These are phyloP conservation scores for Mythimna pallens DNA, from an alignment of 2,888 invertebrate species.

Conservation along the genomic window DNA sequence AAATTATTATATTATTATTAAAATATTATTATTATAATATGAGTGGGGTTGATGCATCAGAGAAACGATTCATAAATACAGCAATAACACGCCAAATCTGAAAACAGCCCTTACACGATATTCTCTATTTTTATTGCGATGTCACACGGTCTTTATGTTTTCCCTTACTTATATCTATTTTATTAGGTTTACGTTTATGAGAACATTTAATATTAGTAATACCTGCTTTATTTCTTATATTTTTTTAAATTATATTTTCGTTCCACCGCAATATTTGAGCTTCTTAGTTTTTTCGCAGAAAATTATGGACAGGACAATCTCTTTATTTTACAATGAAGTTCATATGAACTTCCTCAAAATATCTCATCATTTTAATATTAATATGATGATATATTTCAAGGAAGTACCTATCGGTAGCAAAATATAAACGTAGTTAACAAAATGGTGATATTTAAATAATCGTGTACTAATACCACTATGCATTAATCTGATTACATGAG, in stretches of 20 bases:
- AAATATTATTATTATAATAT: neutral
- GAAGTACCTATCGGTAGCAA: neutral
- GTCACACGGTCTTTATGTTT: conserved; percentile 20
- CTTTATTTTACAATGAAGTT: neutral
- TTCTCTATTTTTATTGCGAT: conserved; percentile 45
- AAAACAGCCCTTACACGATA: conserved; percentile 3
- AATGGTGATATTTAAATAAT: neutral
- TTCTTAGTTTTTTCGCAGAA: neutral
- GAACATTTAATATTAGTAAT: conserved; percentile 6
- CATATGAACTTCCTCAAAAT: no score
- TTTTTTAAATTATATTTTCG: neutral
- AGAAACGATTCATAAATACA: neutral
- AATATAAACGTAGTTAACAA: neutral
- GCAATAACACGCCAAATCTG: neutral
- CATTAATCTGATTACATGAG: conserved; percentile 11
- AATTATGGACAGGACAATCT: neutral
- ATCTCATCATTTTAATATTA: no score
- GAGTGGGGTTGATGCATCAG: no score
- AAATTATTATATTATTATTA: no score
- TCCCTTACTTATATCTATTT: conserved; percentile 3
- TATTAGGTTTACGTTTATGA: conserved; percentile 14
- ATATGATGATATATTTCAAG: neutral
- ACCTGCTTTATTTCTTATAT: neutral
- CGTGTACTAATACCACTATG: neutral
- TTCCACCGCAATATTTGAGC: neutral